Evolutionary conservation across 2,113 vertebrate genomes (phyloP).

Genomic region (Mustela nigripes): DNA sequence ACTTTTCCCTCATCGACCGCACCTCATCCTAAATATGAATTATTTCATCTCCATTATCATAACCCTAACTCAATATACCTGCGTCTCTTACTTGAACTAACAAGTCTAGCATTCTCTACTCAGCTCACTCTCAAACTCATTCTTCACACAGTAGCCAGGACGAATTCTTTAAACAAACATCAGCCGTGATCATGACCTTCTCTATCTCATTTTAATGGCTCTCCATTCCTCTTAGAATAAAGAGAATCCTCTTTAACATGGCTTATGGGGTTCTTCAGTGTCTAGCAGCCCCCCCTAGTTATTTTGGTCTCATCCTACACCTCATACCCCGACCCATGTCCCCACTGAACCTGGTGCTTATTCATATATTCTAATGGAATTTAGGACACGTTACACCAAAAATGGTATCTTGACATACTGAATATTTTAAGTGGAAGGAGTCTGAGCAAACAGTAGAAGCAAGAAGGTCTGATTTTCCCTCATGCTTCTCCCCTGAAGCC

Average conservation of each 20-base stretch:
- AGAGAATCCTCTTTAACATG: background rate
- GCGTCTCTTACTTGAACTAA: background rate
- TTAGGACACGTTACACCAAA: background rate
- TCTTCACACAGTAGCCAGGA: background rate
- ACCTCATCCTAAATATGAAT: background rate
- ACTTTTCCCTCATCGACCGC: background rate
- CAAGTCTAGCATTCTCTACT: background rate
- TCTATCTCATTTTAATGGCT: background rate
- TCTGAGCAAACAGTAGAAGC: background rate
- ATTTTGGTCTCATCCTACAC: background rate
- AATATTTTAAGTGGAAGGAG: background rate
- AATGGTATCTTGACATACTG: background rate
- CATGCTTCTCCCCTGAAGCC: background rate
- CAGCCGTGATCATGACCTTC: background rate
- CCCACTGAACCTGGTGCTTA: background rate
- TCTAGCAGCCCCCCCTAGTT: background rate
- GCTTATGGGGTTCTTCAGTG: background rate
- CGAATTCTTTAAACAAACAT: background rate
- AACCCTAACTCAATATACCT: background rate
- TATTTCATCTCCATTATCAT: background rate
- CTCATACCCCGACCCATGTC: fast-evolving
- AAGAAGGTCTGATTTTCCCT: background rate
- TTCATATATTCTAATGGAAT: background rate
- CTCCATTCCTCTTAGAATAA: background rate
- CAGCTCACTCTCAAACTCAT: background rate